These are phyloP conservation scores for Morinoia aosen DNA, from an alignment of 2,888 invertebrate species.

Conservation along the genomic window DNA sequence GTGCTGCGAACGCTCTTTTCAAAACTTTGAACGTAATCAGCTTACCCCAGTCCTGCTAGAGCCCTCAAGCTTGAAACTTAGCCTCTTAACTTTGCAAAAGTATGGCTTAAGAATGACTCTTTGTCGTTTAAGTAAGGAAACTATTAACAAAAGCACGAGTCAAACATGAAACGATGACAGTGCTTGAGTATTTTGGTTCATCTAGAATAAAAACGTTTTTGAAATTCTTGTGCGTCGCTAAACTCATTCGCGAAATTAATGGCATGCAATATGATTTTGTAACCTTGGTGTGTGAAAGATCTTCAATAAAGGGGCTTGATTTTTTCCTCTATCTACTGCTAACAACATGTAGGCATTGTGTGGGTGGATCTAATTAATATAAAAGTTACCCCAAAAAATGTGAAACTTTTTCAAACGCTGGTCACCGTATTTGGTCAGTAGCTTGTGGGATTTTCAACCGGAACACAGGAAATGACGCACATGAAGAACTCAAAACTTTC, in stretches of 20 bases:
- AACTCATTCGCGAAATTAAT: not conserved
- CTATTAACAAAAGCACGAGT: not conserved
- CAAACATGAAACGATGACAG: not conserved
- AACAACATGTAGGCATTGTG: not conserved
- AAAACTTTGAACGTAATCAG: slow-evolving; percentile 12
- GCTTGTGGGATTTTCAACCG: no score
- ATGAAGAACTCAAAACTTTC: no score
- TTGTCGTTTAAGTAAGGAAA: slow-evolving; percentile 19
- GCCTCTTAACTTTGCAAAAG: slow-evolving; percentile 18
- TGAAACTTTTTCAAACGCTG: not conserved
- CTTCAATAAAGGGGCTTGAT: not conserved
- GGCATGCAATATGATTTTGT: not conserved
- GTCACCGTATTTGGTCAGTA: no score
- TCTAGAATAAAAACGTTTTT: not conserved
- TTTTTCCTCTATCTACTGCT: not conserved
- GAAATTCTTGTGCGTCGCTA: not conserved
- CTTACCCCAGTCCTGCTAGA: not conserved
- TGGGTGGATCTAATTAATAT: not conserved
- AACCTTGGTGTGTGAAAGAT: not conserved
- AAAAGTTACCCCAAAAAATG: not conserved
- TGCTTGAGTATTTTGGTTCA: not conserved
- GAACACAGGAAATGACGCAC: no score
- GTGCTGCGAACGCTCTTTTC: not conserved
- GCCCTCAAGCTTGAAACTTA: slow-evolving; percentile 19
- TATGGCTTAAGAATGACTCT: slow-evolving; percentile 15